phyloP scores from a whole-genome alignment of 2,797 vertebrate species.

The Lophius americanus region DNA sequence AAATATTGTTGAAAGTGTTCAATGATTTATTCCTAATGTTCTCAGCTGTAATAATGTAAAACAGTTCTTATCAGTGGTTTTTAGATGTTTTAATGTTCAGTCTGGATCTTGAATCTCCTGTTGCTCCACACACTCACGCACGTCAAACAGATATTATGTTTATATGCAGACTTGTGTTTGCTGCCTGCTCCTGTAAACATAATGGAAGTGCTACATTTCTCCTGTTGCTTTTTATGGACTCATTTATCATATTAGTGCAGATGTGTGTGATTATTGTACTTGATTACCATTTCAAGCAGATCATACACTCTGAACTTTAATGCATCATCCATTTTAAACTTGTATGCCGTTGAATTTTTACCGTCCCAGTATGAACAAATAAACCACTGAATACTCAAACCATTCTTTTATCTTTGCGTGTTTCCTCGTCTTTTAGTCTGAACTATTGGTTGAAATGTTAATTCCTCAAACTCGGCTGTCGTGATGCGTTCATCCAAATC shows the following conservation, averaged over 20 bases:
- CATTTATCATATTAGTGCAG: not conserved
- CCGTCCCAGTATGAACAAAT: constrained; percentile 10
- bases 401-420: not conserved
- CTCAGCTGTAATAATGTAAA: constrained; percentile 22
- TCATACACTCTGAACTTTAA: not conserved
- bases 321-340: not conserved
- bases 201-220: not conserved
- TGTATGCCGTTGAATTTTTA: constrained; percentile 11
- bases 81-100: constrained; percentile 14
- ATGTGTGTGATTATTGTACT: not conserved
- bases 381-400: constrained; percentile 16
- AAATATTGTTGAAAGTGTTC: constrained; percentile 18
- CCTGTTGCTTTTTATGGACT: not conserved
- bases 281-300: not conserved
- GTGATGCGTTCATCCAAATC: no score
- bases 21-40: not conserved
- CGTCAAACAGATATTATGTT: not conserved
- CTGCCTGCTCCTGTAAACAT: not conserved
- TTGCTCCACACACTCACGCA: not conserved
- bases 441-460: no score
- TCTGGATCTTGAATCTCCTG: not conserved
- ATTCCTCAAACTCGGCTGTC: no score
- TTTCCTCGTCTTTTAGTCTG: not conserved
- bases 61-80: constrained; percentile 6
- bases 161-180: no score